Conservation (phyloP, 2,113 vertebrate genomes). For the Cynoglossus semilaevis region DNA sequence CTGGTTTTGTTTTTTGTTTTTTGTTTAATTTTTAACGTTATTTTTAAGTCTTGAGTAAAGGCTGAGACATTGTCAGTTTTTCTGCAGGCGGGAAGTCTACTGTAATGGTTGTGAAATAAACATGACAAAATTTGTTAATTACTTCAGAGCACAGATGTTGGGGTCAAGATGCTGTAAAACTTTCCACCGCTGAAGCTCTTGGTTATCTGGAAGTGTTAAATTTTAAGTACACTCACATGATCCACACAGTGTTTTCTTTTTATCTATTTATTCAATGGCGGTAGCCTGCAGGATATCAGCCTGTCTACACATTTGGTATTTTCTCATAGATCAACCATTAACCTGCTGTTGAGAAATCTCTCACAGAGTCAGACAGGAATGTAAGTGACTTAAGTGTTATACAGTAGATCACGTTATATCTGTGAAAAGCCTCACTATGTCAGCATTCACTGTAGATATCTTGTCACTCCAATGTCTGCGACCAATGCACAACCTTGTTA, state of each 20-base stretch:
- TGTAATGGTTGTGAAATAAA: no score
- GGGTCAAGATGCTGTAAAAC: no score
- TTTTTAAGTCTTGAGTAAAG: no score
- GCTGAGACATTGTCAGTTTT: no score
- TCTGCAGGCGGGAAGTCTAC: no score
- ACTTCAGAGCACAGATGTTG: not conserved
- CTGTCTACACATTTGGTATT: slow-evolving; percentile 44
- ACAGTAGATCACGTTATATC: not conserved
- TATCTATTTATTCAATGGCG: slow-evolving; percentile 34
- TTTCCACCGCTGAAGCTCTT: not conserved
- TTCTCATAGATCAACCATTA: slow-evolving; percentile 64
- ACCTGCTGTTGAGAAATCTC: slow-evolving; percentile 45
- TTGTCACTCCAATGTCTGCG: slow-evolving; percentile 17
- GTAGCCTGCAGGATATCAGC: slow-evolving; percentile 24
- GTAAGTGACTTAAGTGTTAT: slow-evolving; percentile 3
- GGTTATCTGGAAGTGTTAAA: not conserved
- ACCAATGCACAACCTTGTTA: slow-evolving; percentile 50
- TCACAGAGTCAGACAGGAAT: slow-evolving; percentile 22
- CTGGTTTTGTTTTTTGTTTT: no score
- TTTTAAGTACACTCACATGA: not conserved
- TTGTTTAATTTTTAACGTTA: no score
- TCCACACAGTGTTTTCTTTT: not conserved
- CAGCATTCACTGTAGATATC: slow-evolving; percentile 2
- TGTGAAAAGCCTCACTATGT: not conserved
- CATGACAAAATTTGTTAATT: no score